phyloP scores from a whole-genome alignment of 2,797 vertebrate species.

The Margarornis squamiger region DNA sequence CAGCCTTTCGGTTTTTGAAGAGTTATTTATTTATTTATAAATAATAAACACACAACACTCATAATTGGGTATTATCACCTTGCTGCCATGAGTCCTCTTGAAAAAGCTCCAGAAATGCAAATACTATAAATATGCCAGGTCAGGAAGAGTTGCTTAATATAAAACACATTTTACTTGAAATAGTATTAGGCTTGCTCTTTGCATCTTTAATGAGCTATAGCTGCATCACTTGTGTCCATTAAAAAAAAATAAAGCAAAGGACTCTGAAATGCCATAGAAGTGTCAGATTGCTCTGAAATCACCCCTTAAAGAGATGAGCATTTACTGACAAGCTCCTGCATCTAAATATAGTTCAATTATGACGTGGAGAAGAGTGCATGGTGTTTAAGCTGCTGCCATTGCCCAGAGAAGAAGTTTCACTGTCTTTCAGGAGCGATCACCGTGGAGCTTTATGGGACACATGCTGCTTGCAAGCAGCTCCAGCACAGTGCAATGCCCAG shows the following conservation, averaged over 20 bases:
- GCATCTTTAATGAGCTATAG: not conserved
- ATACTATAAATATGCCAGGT: not conserved
- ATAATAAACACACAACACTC: not conserved
- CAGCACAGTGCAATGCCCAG: not conserved
- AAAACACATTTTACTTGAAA: not conserved
- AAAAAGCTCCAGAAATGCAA: not conserved
- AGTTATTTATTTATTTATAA: not conserved
- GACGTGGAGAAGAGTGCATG: accelerated
- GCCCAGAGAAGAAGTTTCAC: not conserved
- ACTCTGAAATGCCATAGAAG: not conserved
- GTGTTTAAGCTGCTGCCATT: not conserved
- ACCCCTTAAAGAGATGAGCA: not conserved
- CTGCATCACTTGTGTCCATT: not conserved
- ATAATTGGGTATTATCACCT: not conserved
- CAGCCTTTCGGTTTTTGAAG: not conserved
- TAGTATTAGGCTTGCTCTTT: not conserved
- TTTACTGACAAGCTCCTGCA: not conserved
- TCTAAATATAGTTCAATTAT: not conserved
- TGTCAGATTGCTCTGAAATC: not conserved
- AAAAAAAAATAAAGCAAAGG: not conserved
- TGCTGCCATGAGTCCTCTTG: not conserved
- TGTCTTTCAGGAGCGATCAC: not conserved
- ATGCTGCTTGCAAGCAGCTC: not conserved
- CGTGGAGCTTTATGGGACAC: not conserved
- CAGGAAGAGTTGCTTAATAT: not conserved